Evolutionary conservation across 2,797 vertebrate genomes (phyloP), one percentile per base, ranked within the genome.

Genomic region (Chrysocyon brachyurus): DNA sequence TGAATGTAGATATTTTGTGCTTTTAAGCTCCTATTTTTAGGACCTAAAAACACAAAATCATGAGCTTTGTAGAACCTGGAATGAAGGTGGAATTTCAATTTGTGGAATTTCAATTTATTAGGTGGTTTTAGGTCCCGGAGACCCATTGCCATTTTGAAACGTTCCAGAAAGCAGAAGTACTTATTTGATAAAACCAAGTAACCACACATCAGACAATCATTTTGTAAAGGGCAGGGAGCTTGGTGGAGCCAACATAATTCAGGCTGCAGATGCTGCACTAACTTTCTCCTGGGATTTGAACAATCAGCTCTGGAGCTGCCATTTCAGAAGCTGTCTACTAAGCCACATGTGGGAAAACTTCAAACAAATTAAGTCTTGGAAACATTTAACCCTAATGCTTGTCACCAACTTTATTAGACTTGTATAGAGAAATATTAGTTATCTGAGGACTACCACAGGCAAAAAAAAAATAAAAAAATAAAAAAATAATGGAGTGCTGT

Each of bases 161-260:
- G 0, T 97, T 96, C 87, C 95, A 96, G 70, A 95, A 98, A 97
- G 89, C 70, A 96, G 72, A 97, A 97, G 6, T 87, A 78, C 77
- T 95, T 98, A 59, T 92, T 97, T 98, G 96, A 52, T 91, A 96
- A 97, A 89, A 97, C 57, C 93, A 92, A 98, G 95, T 91, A 97
- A 90, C 11, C 92, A 90, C 68, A 82, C 28, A 90, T 56, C 88
- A 98, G 77, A 94, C 10, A 97, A 96, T 97, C 97, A 97, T 97
- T 98, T 96, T 3, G 94, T 86, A 96, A 97, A 98, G 98, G 98
- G 91, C 89, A 97, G 28, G 83, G 79, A 97, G 81, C 97, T 97
- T 97, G 94, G 61, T 98, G 94, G 96, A 98, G 97, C 95, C 96
- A 97, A 98, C 94, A 81, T 97, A 96, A 98, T 98, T 98, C 97